Evolutionary conservation across 2,888 invertebrate species (phyloP).

Genomic region (Hypena proboscidalis): DNA sequence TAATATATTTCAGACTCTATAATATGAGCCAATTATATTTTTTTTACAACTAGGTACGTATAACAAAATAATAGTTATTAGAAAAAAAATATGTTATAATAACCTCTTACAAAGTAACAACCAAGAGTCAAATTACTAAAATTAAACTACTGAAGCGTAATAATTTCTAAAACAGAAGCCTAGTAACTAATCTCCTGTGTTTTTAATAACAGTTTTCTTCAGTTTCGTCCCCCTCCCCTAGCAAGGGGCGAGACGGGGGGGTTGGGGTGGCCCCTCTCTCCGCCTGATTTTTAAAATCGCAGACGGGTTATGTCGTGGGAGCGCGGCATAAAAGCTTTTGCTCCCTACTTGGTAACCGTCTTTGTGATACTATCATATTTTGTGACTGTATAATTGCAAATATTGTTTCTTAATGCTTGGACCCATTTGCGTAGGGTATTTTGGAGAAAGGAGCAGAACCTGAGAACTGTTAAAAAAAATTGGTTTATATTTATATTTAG

Average conservation of each 20-base stretch:
- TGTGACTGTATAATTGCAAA: slow-evolving; percentile 37
- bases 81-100: too few species aligned
- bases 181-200: slow-evolving; percentile 71
- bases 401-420: slow-evolving; percentile 20
- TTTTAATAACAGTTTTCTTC: slow-evolving; percentile 81
- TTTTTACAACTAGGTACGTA: too few species aligned
- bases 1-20: too few species aligned
- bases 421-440: slow-evolving; percentile 5
- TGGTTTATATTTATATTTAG: too few species aligned
- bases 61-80: too few species aligned
- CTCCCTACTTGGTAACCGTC: slow-evolving; percentile 45
- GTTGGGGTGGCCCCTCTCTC: slow-evolving; percentile 53
- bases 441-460: too few species aligned
- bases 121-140: too few species aligned
- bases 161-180: slow-evolving; percentile 61
- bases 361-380: slow-evolving; percentile 44
- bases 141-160: slow-evolving; percentile 29
- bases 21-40: too few species aligned
- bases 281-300: slow-evolving; percentile 79
- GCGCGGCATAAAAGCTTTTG: slow-evolving; percentile 46
- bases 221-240: slow-evolving; percentile 60
- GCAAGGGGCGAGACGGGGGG: slow-evolving; percentile 43
- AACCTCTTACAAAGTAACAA: too few species aligned
- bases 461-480: too few species aligned
- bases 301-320: slow-evolving; percentile 74